Base-by-base conservation (phyloP, 30 jellyfish, hydroid and myxozoan genomes). In the Aurelia aurita region DNA sequence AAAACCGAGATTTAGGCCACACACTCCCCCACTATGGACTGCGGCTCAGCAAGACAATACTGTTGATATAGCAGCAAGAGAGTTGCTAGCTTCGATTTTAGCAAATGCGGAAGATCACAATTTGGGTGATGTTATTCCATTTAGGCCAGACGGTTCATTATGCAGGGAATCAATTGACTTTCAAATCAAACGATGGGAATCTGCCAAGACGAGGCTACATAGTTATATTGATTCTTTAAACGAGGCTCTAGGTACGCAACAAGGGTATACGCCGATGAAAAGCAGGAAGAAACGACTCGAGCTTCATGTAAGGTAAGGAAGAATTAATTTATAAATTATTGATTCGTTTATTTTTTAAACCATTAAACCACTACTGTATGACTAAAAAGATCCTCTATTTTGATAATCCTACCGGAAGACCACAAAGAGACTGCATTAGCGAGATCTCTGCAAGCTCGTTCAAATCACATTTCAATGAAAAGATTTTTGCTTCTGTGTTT, bases 301-400 rank as follows among this genome's bases (percentile, higher is more conserved):
- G 64, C 59, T 83, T 2, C 71, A 57, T 19, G 75, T 83, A 25
- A 72, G 61, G 93, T 83, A 25, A 39, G 87, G 51, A 39, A 39
- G 15, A 39, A 39, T 39, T 39, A 15, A 39, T 39, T 39, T 39
- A 6, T 8, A 2, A 2, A 39, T 39, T 39, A 39, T 39, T 15
- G 51, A 39, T 39, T 7, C 15, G 13, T 39, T 39, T 39, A 39
- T 6, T 39, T 9, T n/a, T n/a, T n/a, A n/a, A n/a, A n/a, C n/a
- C n/a, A n/a, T n/a, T n/a, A n/a, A n/a, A n/a, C n/a, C n/a, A n/a
- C n/a, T n/a, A n/a, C n/a, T n/a, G n/a, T n/a, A n/a, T n/a, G n/a
- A n/a, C n/a, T n/a, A n/a, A n/a, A n/a, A n/a, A n/a, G n/a, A n/a
- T n/a, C n/a, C n/a, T n/a, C n/a, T n/a, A n/a, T n/a, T n/a, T n/a